Base-by-base conservation (phyloP, 2,113 vertebrate genomes). In the Pangasianodon gigas region DNA sequence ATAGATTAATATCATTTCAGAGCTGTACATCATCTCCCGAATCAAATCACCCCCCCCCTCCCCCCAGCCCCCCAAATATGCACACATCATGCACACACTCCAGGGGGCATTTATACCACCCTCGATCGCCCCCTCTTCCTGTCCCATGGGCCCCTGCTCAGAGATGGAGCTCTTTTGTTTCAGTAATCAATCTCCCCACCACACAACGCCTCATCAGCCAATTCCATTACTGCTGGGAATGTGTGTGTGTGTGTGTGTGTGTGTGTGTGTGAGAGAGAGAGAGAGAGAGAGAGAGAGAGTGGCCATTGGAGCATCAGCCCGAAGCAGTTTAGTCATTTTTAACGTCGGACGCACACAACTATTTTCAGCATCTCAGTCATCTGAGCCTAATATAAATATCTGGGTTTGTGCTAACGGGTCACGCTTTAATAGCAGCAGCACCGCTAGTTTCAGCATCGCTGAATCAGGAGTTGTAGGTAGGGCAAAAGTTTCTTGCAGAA, bases 111-210 rank as follows among this genome's bases (percentile, higher is more conserved):
- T 81, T 74, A 74, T 81, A 26, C 84, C 54, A 48, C 65, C 89
- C 21, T 62, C 10, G 1, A 60, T 44, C 6, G 0, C 82, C 65
- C 51, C 86, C 32, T 29, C 29, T 44, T 74, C 80, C 58, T 80
- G 18, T 58, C 18, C 29, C 41, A 58, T 67, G 29, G 18, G 62
- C 67, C 74, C 62, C 44, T 54, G 48, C 80, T 90, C 81, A 32
- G 52, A 90, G 89, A 90, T 87, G 87, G 69, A 90, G 87, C 91
- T 81, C 75, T 90, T 92, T 89, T 89, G 89, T 91, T 91, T 90
- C 79, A 51, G 91, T 92, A 92, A 92, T 92, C 90, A 88, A 69
- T 81, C 85, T 85, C 48, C 5, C 75, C 84, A 71, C 74, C 87
- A 81, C 52, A 89, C 80, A 82, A 88, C 81, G 81, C 69, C 89